Base-by-base conservation (phyloP, 1,140 invertebrate species). In the Heliconius melpomene region DNA sequence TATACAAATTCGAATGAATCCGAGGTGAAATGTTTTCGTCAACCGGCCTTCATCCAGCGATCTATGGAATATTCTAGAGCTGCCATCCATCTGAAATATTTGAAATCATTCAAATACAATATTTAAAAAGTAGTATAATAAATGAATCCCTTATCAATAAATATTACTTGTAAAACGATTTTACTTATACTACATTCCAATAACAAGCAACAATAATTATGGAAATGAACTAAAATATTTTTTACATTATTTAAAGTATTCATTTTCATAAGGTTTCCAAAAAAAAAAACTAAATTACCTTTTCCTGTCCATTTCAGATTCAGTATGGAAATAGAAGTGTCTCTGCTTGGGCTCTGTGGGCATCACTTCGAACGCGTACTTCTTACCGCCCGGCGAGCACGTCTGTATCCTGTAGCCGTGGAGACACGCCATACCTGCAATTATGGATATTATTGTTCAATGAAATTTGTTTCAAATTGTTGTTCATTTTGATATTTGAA, bases 1-100 rank as follows among this genome's bases (percentile, higher is more conserved):
- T 90, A 93, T 87, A 91, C 80, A 87, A 87, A 89, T 79, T 90
- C 87, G 85, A 89, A 91, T 40, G 88, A 89, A 72, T 92, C 90
- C 77, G 83, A 87, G 79, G 79, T 77, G 20, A 85, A 82, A 72
- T 82, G 75, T 85, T 80, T 82, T 90, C 87, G 90, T 97, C 96
- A 97, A 95, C 96, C 97, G 90, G 98, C 97, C 95, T 98, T 98
- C 90, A 99, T 98, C 98, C 98, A 99, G 86, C 98, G 96, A 94
- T 99, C 98, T 91, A 99, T 99, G 71, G 98, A 99, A 90, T 98
- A 99, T 93, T 98, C 98, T 86, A 99, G 93, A 73, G 98, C 98
- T 78, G 98, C 98, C 87, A 99, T 96, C 98, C 98, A 99, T 90
- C 98, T 99, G 94, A 46, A 96, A 97, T 77, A 87, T 79, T 85